Percentiles rank a stretch among this genome's conserved stretches.
Evolutionary conservation across 1,140 invertebrate genomes (phyloP).

Genomic region (Sitodiplosis mosellana): DNA sequence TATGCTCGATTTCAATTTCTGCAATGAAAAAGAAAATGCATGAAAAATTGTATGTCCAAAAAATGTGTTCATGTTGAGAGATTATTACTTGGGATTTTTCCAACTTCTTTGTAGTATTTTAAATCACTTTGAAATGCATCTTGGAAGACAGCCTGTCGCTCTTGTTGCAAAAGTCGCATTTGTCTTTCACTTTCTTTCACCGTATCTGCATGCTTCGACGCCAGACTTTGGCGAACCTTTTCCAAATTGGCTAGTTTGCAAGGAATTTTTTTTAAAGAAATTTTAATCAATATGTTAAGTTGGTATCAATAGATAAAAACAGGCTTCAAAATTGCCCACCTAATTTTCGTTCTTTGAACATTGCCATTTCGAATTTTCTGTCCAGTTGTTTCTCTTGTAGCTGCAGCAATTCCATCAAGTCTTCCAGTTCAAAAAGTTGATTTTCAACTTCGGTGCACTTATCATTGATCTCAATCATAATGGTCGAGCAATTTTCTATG

Average conservation of each 20-base stretch:
- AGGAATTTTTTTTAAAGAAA: background rate
- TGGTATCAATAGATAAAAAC: background rate
- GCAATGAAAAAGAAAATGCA: slow-evolving; percentile 3
- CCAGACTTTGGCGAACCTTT: slow-evolving; percentile 31
- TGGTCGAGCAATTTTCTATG: slow-evolving; percentile 20
- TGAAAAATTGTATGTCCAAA: background rate
- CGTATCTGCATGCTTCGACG: slow-evolving; percentile 35
- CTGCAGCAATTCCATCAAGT: slow-evolving; percentile 44
- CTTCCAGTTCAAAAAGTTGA: slow-evolving; percentile 36
- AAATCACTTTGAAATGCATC: slow-evolving; percentile 46
- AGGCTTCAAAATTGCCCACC: slow-evolving; percentile 2
- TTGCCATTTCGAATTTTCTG: slow-evolving; percentile 41
- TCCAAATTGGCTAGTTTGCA: slow-evolving; percentile 12
- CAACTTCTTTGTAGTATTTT: slow-evolving; percentile 38
- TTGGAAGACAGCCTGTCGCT: slow-evolving; percentile 44
- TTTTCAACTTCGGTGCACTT: slow-evolving; percentile 40
- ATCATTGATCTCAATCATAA: slow-evolving; percentile 29
- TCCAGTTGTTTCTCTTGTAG: slow-evolving; percentile 39
- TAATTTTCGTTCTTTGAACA: slow-evolving; percentile 43
- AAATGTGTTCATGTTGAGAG: slow-evolving; percentile 1
- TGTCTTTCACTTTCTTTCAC: slow-evolving; percentile 33
- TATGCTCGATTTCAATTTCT: slow-evolving; percentile 5
- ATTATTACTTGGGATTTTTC: slow-evolving; percentile 35
- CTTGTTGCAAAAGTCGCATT: slow-evolving; percentile 31
- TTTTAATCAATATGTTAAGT: background rate